phyloP scores from a whole-genome alignment of 2,888 invertebrate species.

The Coelinius sp. region DNA sequence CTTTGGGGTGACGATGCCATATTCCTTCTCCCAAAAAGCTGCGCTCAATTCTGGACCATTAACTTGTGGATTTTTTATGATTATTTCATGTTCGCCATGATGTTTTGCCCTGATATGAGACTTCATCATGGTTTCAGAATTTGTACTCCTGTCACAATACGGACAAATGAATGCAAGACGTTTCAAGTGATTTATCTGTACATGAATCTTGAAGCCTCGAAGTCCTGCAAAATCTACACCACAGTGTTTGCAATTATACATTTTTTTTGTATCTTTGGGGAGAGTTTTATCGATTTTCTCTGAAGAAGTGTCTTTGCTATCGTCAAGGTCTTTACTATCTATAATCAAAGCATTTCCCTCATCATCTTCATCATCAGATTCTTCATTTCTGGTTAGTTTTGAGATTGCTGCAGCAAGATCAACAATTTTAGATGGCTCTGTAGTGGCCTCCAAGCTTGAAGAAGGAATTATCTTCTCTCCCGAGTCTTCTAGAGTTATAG shows the following conservation, averaged over 20 bases:
- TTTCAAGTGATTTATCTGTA: slow-evolving; percentile 62
- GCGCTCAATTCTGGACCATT: slow-evolving; percentile 54
- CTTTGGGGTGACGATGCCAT: slow-evolving; percentile 53
- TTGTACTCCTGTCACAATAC: slow-evolving; percentile 64
- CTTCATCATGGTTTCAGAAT: slow-evolving; percentile 56
- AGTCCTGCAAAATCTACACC: slow-evolving; percentile 53
- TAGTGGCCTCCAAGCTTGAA: slow-evolving; percentile 26
- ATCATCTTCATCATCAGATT: slow-evolving; percentile 50
- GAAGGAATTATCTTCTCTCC: neutral
- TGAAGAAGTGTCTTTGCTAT: neutral
- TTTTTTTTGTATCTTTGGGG: slow-evolving; percentile 4
- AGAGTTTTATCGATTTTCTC: neutral
- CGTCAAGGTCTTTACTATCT: slow-evolving; percentile 54
- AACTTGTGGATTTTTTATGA: slow-evolving; percentile 56
- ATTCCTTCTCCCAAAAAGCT: slow-evolving; percentile 66
- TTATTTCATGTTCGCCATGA: slow-evolving; percentile 50
- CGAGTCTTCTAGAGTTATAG: slow-evolving; percentile 32
- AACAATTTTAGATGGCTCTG: slow-evolving; percentile 36
- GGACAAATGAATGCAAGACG: slow-evolving; percentile 60
- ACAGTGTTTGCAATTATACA: slow-evolving; percentile 62
- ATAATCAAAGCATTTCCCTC: slow-evolving; percentile 54
- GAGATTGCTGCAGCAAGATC: slow-evolving; percentile 43
- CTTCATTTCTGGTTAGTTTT: slow-evolving; percentile 32
- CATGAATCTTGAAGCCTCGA: slow-evolving; percentile 66
- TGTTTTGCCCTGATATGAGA: slow-evolving; percentile 63